Evolutionary conservation across 2,888 invertebrate genomes (phyloP).

Genomic region (Onthophagus sagittarius): DNA sequence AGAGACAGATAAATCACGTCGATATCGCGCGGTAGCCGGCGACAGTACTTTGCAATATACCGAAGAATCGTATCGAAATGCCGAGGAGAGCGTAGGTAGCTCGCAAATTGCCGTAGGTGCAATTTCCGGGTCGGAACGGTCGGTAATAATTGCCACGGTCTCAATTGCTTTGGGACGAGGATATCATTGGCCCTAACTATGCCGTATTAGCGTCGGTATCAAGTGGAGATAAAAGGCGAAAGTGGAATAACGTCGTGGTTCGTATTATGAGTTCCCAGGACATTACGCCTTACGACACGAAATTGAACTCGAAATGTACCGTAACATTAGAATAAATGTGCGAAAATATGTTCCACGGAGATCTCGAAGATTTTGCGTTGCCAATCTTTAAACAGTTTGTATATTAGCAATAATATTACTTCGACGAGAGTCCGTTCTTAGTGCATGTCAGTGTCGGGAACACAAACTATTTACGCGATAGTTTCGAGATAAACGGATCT

Average conservation of each 20-base stretch:
- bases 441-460: background rate
- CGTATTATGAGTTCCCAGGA: background rate
- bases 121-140: background rate
- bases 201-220: background rate
- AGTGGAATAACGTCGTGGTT: background rate
- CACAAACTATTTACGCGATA: background rate
- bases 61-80: background rate
- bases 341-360: background rate
- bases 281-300: background rate
- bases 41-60: background rate
- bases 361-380: background rate
- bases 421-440: background rate
- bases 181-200: background rate
- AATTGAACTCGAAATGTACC: background rate
- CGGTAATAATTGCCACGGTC: background rate
- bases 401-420: background rate
- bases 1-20: background rate
- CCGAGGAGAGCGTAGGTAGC: background rate
- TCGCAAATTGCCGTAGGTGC: background rate
- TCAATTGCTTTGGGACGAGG: background rate
- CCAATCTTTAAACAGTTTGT: background rate
- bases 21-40: background rate
- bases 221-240: background rate
- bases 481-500: constrained; percentile 3
- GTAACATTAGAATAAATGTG: background rate